These are phyloP conservation scores for Mustela lutreola DNA, from an alignment of 2,113 vertebrate species.

Conservation along the genomic window DNA sequence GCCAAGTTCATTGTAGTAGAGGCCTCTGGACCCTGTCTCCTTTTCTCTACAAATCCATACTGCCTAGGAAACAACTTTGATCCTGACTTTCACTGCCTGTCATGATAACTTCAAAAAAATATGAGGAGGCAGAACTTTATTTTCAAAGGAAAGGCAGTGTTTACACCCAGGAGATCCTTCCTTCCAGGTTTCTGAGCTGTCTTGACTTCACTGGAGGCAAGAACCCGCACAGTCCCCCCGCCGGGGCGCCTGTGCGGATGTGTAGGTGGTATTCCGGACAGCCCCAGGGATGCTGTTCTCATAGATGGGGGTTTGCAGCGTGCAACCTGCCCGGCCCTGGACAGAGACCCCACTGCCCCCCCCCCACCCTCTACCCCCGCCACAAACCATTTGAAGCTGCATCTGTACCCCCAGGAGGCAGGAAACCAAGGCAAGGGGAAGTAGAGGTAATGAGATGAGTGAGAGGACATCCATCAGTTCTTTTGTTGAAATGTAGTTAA, in stretches of 20 bases:
- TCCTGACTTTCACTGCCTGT: background rate
- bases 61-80: background rate
- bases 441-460: background rate
- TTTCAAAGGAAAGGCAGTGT: background rate
- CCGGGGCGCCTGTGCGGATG: too few relatives aligned
- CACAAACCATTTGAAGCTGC: background rate
- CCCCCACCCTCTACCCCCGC: background rate
- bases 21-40: background rate
- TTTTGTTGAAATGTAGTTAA: background rate
- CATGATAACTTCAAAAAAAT: background rate
- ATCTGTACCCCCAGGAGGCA: background rate
- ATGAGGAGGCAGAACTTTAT: background rate
- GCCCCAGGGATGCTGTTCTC: background rate
- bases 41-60: background rate
- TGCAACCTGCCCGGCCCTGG: background rate
- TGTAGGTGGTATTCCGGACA: too few relatives aligned
- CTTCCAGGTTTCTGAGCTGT: background rate
- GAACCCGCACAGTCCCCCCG: background rate
- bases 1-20: background rate
- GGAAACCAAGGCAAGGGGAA: background rate
- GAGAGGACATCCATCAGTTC: background rate
- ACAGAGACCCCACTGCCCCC: background rate
- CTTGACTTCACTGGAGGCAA: background rate
- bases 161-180: background rate
- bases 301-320: accelerated